Evolutionary conservation across 2,797 vertebrate genomes (phyloP).

Genomic region (Arrhamphus sclerolepis): DNA sequence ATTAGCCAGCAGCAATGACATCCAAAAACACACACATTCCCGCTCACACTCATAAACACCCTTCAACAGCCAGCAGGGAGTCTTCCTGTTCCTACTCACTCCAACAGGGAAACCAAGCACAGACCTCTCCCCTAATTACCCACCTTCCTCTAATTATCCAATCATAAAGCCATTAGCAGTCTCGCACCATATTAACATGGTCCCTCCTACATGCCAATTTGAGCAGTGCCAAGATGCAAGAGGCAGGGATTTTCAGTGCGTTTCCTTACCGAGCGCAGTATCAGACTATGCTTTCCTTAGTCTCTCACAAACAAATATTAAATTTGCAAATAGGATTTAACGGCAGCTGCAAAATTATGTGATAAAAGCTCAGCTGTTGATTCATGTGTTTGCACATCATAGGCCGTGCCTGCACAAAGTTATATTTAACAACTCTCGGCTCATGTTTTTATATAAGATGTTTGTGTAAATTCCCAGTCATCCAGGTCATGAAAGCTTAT

Average conservation of each 20-base stretch:
- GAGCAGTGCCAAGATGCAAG: conserved; percentile 67
- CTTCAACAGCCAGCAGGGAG: conserved; percentile 75
- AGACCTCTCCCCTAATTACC: conserved; percentile 79
- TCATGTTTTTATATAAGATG: not conserved
- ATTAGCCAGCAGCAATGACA: conserved; percentile 69
- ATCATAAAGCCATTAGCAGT: conserved; percentile 86
- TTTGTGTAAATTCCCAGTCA: not conserved
- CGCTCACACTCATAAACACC: conserved; percentile 72
- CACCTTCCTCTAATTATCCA: conserved; percentile 86
- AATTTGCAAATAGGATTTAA: conserved; percentile 45
- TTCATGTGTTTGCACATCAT: not conserved
- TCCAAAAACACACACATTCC: conserved; percentile 70
- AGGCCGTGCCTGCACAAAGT: too few relatives aligned
- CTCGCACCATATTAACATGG: conserved; percentile 86
- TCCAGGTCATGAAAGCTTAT: not conserved
- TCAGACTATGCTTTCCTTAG: conserved; percentile 42
- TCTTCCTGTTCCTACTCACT: conserved; percentile 77
- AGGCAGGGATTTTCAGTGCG: conserved; percentile 50
- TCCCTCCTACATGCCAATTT: conserved; percentile 74
- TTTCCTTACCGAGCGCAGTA: conserved; percentile 33
- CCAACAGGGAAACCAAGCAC: conserved; percentile 69
- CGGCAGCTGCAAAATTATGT: conserved; percentile 18
- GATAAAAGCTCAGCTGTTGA: conserved; percentile 28
- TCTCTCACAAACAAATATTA: conserved; percentile 44
- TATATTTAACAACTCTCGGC: not conserved